phyloP scores from a whole-genome alignment of 2,797 vertebrate genomes.

The Falco rusticolus region DNA sequence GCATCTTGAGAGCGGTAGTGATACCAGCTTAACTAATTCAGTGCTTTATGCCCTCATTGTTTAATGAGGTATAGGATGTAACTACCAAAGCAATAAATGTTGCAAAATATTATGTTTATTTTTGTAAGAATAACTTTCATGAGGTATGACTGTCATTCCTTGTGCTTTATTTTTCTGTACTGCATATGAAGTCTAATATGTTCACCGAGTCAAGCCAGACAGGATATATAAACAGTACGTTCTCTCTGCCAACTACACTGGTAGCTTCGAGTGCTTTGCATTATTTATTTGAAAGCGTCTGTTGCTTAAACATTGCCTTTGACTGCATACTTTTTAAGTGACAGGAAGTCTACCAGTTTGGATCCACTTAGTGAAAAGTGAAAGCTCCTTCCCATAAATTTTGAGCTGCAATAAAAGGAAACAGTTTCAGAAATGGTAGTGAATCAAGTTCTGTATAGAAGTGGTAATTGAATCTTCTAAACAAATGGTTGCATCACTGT shows the following conservation, averaged over 20 bases:
- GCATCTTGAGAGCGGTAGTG: not conserved
- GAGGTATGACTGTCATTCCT: not conserved
- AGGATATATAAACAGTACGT: not conserved
- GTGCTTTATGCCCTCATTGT: not conserved
- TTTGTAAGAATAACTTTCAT: not conserved
- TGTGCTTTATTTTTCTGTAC: constrained; percentile 3
- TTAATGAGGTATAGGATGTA: not conserved
- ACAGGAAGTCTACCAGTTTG: constrained; percentile 20
- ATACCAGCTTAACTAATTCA: not conserved
- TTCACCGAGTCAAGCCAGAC: not conserved
- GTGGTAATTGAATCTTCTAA: constrained; percentile 51
- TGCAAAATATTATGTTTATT: not conserved
- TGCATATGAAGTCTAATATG: not conserved
- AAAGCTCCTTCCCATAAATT: constrained; percentile 40
- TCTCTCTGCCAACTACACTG: not conserved
- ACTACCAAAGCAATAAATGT: not conserved
- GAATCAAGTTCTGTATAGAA: constrained; percentile 42
- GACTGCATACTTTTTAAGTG: constrained; percentile 46
- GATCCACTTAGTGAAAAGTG: not conserved
- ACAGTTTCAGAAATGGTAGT: constrained; percentile 26
- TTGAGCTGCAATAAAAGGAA: constrained; percentile 28
- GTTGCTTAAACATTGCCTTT: constrained; percentile 56
- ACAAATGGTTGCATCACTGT: constrained; percentile 1
- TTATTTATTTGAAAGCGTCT: constrained; percentile 61
- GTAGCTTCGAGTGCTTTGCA: constrained; percentile 31